Percentiles rank a stretch among this genome's conserved stretches.
phyloP scores from a whole-genome alignment of 2,797 vertebrate genomes.

The Prunella strophiata region DNA sequence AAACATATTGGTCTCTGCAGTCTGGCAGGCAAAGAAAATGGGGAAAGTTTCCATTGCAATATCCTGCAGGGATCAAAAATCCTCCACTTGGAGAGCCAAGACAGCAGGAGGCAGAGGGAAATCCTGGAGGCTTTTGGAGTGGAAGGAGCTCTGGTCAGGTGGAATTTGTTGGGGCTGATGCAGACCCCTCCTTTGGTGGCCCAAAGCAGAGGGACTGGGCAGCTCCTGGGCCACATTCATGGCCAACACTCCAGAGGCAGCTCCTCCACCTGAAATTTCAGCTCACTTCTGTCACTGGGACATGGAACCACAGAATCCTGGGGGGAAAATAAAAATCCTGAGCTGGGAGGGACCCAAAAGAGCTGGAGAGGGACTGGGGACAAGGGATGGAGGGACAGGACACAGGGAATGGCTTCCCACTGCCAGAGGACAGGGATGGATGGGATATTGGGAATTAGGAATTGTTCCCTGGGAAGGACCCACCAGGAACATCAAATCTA shows the following conservation, averaged over 20 bases:
- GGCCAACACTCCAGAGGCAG: background rate
- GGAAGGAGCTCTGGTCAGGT: background rate
- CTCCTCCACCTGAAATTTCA: background rate
- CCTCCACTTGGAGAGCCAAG: rapidly evolving
- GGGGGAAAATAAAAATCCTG: background rate
- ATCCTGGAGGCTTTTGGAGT: background rate
- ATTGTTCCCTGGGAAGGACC: background rate
- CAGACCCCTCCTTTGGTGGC: background rate
- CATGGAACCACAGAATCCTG: rapidly evolving
- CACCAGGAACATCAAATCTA: background rate
- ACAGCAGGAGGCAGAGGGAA: background rate
- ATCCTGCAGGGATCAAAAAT: background rate
- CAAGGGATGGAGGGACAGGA: background rate
- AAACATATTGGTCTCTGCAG: background rate
- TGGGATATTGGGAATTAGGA: background rate
- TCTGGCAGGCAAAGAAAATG: background rate
- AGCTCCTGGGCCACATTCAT: rapidly evolving
- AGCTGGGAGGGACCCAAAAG: background rate
- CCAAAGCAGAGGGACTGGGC: background rate
- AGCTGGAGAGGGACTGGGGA: background rate
- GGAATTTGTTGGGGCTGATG: too few relatives aligned
- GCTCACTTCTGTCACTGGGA: background rate
- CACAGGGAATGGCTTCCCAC: background rate
- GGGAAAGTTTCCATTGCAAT: background rate
- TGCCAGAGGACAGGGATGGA: background rate